Conservation (phyloP, 2,113 vertebrate genomes). For the Tringa solitaria region DNA sequence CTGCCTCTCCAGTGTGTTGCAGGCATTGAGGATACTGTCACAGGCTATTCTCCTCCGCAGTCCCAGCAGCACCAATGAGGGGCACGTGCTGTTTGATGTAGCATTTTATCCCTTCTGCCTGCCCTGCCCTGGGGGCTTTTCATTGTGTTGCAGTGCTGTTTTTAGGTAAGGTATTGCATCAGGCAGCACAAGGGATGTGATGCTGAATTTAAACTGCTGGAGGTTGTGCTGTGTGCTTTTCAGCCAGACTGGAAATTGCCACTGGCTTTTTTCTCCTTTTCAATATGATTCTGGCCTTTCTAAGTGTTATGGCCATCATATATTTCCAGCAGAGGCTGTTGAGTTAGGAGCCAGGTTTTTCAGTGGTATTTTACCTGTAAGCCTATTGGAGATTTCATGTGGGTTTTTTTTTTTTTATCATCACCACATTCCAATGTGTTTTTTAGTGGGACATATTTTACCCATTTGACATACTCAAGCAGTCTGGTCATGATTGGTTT, state of each 20-base stretch:
- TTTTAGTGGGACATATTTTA: not conserved
- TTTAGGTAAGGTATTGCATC: not conserved
- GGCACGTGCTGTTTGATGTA: not conserved
- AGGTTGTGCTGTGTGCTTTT: not conserved
- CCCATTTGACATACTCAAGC: not conserved
- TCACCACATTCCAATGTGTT: not conserved
- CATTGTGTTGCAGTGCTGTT: not conserved
- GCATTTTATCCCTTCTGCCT: not conserved
- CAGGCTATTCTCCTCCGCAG: not conserved
- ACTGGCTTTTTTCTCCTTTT: not conserved
- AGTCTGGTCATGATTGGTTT: not conserved
- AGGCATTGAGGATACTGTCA: not conserved
- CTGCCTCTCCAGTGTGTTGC: not conserved
- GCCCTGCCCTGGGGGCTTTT: not conserved
- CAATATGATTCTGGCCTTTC: not conserved
- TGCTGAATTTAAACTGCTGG: conserved; percentile 6
- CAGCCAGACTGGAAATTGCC: not conserved
- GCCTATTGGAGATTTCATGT: not conserved
- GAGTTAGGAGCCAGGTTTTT: not conserved
- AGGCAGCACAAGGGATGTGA: not conserved
- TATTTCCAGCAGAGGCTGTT: not conserved
- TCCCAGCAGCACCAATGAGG: not conserved
- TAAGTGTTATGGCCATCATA: not conserved
- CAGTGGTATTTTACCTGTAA: not conserved
- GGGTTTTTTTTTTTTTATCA: not conserved